Evolutionary conservation across 2,888 invertebrate genomes (phyloP), one percentile per base, ranked within the genome.

Genomic region (Erynnis tages): DNA sequence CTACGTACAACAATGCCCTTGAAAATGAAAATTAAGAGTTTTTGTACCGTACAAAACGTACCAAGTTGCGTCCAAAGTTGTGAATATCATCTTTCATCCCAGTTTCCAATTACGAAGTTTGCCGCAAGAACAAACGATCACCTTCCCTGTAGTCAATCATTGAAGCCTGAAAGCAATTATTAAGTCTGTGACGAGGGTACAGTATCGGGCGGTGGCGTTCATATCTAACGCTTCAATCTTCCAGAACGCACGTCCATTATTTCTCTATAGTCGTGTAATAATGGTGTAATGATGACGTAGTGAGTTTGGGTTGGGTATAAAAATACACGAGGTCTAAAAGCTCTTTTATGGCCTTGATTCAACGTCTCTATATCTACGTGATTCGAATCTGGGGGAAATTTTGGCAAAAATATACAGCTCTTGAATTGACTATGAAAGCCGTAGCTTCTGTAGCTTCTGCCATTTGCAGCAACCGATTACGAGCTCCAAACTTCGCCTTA

Each of bases 271-370:
- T 17, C 16, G 17, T 17, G 35, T 46, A 46, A 45, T 45, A 45
- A 46, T 46, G 46, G 17, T 17, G 35, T 46, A 46, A 45, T 45
- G 35, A 46, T 46, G 46, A 46, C 46, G 35, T 35, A n/a, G 35
- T 46, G 35, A 27, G 35, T 35, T 35, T 19, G 19, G 16, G 17
- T 16, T 35, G 10, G 27, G 27, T 10, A 6, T 29, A 29, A 11
- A 29, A 29, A 21, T 11, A 5, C 29, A 2, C 2, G 3, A 29
- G 13, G 11, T 30, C 13, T 29, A 30, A n/a, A 13, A 7, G 2
- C 30, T 13, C 2, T n/a, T 1, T 13, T 6, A 1, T 13, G 13
- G 30, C 11, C 7, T 30, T 13, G 7, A 7, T 30, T 13, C 30
- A 11, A 11, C 11, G 11, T 30, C 14, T 14, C 7, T 13, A 13